Percentiles rank a stretch among this genome's conserved stretches.
phyloP scores from a whole-genome alignment of 1,140 invertebrate genomes.

The Armadillidium nasatum region DNA sequence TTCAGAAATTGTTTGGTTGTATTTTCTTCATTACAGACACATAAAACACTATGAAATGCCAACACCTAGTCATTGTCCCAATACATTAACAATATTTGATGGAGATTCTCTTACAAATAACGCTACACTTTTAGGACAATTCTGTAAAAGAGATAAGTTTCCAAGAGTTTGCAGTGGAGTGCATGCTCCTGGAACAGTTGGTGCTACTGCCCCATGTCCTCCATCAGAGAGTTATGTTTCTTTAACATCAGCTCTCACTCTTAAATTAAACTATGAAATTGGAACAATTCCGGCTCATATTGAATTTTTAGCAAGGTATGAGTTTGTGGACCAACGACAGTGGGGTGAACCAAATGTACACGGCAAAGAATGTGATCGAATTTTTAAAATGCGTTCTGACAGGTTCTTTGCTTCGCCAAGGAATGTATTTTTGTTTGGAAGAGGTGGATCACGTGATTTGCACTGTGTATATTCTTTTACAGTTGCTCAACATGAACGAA shows the following conservation, averaged over 20 bases:
- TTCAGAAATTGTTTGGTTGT: slow-evolving; percentile 44
- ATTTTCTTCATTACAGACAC: slow-evolving; percentile 44
- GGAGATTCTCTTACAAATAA: slow-evolving; percentile 49
- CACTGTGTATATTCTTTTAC: slow-evolving; percentile 70
- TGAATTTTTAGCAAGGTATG: slow-evolving; percentile 69
- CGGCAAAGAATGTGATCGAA: slow-evolving; percentile 37
- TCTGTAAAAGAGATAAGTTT: slow-evolving; percentile 37
- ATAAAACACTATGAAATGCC: slow-evolving; percentile 41
- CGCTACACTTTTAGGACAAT: slow-evolving; percentile 59
- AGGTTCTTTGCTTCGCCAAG: slow-evolving; percentile 63
- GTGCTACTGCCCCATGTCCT: slow-evolving; percentile 66
- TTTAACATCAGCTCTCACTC: slow-evolving; percentile 63
- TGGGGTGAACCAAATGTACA: slow-evolving; percentile 59
- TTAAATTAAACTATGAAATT: slow-evolving; percentile 68
- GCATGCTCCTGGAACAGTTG: slow-evolving; percentile 59
- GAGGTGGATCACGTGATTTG: slow-evolving; percentile 68
- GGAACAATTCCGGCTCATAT: slow-evolving; percentile 73
- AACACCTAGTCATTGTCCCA: slow-evolving; percentile 36
- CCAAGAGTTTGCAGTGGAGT: slow-evolving; percentile 43
- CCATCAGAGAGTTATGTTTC: slow-evolving; percentile 72
- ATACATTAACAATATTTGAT: slow-evolving; percentile 42
- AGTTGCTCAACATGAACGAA: slow-evolving; percentile 54
- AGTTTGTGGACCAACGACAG: slow-evolving; percentile 74
- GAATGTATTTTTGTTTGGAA: slow-evolving; percentile 74
- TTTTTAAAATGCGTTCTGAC: slow-evolving; percentile 39